These are phyloP conservation scores for Tyrannus savana DNA, from an alignment of 2,113 vertebrate genomes.

Conservation along the genomic window DNA sequence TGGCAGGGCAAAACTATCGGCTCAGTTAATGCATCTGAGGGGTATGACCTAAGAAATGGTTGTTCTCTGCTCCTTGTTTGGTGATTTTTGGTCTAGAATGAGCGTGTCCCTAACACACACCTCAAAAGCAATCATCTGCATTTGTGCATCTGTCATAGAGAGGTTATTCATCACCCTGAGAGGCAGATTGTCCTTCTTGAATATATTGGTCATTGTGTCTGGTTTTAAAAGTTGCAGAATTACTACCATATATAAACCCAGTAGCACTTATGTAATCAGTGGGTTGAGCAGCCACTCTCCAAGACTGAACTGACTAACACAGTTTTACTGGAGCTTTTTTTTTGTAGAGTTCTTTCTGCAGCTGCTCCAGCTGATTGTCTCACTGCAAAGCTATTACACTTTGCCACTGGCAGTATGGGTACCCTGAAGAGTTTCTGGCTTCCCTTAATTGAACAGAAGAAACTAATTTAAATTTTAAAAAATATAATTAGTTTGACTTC, in stretches of 20 bases:
- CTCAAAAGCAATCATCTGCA: fast-evolving
- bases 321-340: background rate
- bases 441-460: slow-evolving; percentile 62
- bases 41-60: background rate
- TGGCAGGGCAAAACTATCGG: background rate
- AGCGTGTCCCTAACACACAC: background rate
- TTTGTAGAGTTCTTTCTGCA: background rate
- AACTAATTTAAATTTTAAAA: slow-evolving; percentile 62
- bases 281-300: background rate
- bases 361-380: background rate
- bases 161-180: background rate
- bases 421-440: slow-evolving; percentile 55
- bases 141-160: background rate
- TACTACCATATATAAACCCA: background rate
- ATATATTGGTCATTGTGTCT: background rate
- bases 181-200: background rate
- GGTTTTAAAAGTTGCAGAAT: background rate
- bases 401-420: slow-evolving; percentile 25
- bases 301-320: background rate
- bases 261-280: background rate
- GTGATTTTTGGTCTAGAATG: background rate
- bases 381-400: slow-evolving; percentile 10
- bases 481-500: slow-evolving; percentile 63
- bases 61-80: background rate
- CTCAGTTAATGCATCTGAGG: background rate